These are phyloP conservation scores for Caenorhabditis imperialis DNA, from an alignment of 2,888 invertebrate species.

Conservation along the genomic window DNA sequence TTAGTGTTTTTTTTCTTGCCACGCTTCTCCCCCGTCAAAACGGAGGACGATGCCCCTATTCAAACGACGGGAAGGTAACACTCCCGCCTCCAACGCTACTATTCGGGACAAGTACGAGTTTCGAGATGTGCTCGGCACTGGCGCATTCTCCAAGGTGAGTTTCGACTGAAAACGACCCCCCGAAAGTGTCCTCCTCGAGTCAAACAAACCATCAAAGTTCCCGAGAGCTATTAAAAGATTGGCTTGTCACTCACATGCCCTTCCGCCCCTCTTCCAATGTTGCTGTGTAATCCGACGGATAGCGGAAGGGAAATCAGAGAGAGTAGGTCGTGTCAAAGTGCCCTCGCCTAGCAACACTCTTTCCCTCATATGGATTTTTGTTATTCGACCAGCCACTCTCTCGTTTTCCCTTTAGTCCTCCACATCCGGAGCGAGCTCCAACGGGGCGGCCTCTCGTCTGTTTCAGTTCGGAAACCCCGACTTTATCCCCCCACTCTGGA, in stretches of 20 bases:
- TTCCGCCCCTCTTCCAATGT: background rate
- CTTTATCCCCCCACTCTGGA: conserved; percentile 20
- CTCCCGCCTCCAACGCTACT: conserved; percentile 35
- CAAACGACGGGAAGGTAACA: conserved; percentile 57
- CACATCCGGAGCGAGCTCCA: background rate
- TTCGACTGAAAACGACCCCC: too few species aligned
- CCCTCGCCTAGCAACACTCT: conserved; percentile 11
- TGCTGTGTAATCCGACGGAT: conserved; percentile 2
- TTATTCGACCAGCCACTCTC: background rate
- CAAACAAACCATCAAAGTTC: background rate
- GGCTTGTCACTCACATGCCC: background rate
- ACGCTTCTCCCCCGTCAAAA: conserved; percentile 1
- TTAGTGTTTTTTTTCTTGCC: conserved; percentile 31
- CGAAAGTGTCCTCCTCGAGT: background rate
- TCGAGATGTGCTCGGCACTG: conserved; percentile 77
- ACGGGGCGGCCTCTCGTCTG: conserved; percentile 6
- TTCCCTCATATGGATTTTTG: conserved; percentile 17
- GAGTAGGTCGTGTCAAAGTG: background rate
- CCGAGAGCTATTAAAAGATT: background rate
- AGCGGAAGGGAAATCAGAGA: background rate
- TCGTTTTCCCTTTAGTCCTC: background rate
- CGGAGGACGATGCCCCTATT: conserved; percentile 61
- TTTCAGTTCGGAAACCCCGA: conserved; percentile 19
- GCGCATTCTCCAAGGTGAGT: conserved; percentile 75
- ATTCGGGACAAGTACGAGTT: conserved; percentile 76